A percentile compares a stretch with the other conserved stretches of the same genome.
Conservation (phyloP, 2,113 vertebrate genomes). For the Psammodynastes pulverulentus region DNA sequence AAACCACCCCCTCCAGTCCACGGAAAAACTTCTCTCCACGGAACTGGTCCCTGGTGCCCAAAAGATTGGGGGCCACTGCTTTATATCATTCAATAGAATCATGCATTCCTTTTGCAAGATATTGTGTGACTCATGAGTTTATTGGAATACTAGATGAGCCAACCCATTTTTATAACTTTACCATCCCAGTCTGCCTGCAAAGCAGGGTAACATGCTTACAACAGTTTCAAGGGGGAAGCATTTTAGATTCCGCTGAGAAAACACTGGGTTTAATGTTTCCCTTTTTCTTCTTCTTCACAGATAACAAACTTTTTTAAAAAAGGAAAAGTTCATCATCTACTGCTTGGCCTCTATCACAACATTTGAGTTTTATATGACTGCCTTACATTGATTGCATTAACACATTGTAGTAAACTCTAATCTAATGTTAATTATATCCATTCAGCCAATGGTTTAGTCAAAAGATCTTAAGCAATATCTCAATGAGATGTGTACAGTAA, state of each 20-base stretch:
- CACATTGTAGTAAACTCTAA: neutral
- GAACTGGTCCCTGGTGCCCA: too few relatives aligned
- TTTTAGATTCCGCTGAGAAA: neutral
- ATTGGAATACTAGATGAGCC: neutral
- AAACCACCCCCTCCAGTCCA: too few relatives aligned
- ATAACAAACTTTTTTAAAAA: neutral
- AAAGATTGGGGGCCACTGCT: neutral
- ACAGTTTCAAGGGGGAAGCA: neutral
- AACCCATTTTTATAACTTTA: neutral
- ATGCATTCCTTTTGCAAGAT: too few relatives aligned
- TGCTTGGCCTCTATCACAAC: neutral
- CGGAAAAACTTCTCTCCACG: too few relatives aligned
- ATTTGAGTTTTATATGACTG: neutral
- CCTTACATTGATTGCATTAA: neutral
- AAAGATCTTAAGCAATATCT: neutral
- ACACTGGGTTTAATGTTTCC: neutral
- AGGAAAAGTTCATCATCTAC: constrained; percentile 7
- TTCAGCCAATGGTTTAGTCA: neutral
- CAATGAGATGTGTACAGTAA: neutral
- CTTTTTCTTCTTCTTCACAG: neutral
- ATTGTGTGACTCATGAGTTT: neutral
- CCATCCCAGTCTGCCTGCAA: neutral
- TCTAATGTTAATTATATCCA: neutral
- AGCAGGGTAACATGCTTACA: neutral
- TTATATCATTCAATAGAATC: neutral